Evolutionary conservation across 2,797 vertebrate genomes (phyloP).

Genomic region (Dicrostonyx torquatus): DNA sequence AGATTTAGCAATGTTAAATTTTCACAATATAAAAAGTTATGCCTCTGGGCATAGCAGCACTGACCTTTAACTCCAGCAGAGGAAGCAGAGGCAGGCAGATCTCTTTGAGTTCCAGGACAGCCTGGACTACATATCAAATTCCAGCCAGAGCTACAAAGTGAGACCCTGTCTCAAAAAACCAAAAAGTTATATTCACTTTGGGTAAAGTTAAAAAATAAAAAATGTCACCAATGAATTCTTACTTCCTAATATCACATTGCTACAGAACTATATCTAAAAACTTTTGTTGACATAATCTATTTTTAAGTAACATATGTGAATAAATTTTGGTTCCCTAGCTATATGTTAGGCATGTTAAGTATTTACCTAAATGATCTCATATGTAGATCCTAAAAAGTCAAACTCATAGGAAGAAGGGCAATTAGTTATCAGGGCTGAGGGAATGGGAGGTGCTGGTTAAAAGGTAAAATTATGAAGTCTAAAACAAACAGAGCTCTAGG

Average conservation of each 20-base stretch:
- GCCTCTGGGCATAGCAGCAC: not conserved
- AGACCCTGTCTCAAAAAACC: not conserved
- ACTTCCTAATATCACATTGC: constrained; percentile 8
- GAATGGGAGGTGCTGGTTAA: not conserved
- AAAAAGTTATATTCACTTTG: not conserved
- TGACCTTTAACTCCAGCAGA: no score
- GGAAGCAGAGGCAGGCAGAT: no score
- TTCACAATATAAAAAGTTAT: constrained; percentile 8
- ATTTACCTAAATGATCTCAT: constrained; percentile 41
- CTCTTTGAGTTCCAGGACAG: no score
- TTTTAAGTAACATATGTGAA: not conserved
- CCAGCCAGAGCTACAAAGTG: no score
- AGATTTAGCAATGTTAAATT: not conserved
- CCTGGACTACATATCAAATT: no score
- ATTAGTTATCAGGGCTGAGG: no score
- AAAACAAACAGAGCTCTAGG: not conserved
- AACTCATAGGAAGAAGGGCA: not conserved
- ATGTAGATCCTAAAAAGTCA: not conserved
- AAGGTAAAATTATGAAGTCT: not conserved
- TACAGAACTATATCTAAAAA: not conserved
- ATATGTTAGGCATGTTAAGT: constrained; percentile 24
- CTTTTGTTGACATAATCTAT: constrained; percentile 34
- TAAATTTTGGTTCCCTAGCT: constrained; percentile 37
- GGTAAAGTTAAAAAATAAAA: not conserved
- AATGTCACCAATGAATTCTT: not conserved